phyloP scores from a whole-genome alignment of 2,888 invertebrate species.

The Aphodius granarius region DNA sequence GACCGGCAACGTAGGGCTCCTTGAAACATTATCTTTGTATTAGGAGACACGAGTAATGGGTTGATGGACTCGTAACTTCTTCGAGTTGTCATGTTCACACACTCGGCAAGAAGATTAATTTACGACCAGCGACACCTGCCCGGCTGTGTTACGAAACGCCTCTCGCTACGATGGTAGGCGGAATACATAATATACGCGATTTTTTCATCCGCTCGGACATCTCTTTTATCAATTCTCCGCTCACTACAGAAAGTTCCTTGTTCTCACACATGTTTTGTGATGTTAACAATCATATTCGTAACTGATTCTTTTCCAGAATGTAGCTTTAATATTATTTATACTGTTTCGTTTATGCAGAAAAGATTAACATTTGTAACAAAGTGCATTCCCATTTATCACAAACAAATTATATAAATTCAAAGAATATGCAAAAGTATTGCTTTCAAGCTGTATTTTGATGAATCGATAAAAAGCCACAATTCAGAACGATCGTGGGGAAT shows the following conservation, averaged over 20 bases:
- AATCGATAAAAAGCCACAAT: no score
- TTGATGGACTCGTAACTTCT: slow-evolving; percentile 27
- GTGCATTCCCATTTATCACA: no score
- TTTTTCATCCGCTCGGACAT: neutral
- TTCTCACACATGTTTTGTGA: neutral
- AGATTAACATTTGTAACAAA: no score
- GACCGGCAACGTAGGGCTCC: slow-evolving; percentile 5
- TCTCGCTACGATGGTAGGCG: neutral
- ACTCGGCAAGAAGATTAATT: slow-evolving; percentile 26
- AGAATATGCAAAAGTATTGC: no score
- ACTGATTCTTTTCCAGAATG: no score
- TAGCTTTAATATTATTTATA: no score
- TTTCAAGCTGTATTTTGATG: no score
- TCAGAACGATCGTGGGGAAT: no score
- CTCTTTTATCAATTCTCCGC: neutral
- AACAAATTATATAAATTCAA: no score
- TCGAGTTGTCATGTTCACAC: slow-evolving; percentile 28
- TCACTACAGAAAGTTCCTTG: neutral
- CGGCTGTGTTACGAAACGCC: slow-evolving; percentile 18
- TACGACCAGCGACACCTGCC: slow-evolving; percentile 27
- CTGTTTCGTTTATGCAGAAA: no score
- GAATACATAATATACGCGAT: neutral
- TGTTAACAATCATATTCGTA: neutral
- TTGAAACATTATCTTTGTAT: slow-evolving; percentile 20
- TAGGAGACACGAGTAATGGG: slow-evolving; percentile 28